Base-by-base conservation (phyloP, 1,140 invertebrate genomes). In the Zophobas atratus region DNA sequence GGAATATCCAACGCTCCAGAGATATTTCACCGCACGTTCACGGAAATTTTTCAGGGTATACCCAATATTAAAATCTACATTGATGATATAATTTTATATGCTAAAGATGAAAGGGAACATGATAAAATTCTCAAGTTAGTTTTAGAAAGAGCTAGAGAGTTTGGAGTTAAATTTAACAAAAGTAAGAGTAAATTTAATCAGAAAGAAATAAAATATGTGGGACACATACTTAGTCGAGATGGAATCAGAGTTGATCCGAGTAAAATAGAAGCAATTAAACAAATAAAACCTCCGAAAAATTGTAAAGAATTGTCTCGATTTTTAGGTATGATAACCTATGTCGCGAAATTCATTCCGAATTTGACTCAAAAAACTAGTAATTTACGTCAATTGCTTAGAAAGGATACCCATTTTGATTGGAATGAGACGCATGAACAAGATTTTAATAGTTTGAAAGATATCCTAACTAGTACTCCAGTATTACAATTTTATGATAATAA, bases 251-350 rank as follows among this genome's bases (percentile, higher is more conserved):
- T 71, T 63, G 72, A 78, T 53, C 43, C 32, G 20, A 34, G 53
- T 5, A 79, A 80, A 63, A 74, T 83, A 48, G 41, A 81, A 77
- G 79, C 82, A 8, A 82, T 84, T 32, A 75, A 56, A 53, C 60
- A 80, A 60, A 81, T 84, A 49, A 72, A 8, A 75, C 34, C 0
- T 43, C 85, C 84, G 39, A 79, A 73, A 53, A 83, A 81, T 81
- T 75, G 76, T 33, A 76, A 67, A 60, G 86, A 86, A 56, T 60
- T 87, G 60, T 77, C 81, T 70, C 55, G 80, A 75, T 82, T 86
- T 70, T 71, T 85, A 49, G 85, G 83, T 20, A 20, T 20, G 20
- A 20, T 20, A 20, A 20, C 20, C 20, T 20, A 20, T 20, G 20
- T 20, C 20, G 20, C 20, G 20, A 20, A 20, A 20, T 20, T 20